phyloP scores from a whole-genome alignment of 2,797 vertebrate species.

The Anas bernieri region DNA sequence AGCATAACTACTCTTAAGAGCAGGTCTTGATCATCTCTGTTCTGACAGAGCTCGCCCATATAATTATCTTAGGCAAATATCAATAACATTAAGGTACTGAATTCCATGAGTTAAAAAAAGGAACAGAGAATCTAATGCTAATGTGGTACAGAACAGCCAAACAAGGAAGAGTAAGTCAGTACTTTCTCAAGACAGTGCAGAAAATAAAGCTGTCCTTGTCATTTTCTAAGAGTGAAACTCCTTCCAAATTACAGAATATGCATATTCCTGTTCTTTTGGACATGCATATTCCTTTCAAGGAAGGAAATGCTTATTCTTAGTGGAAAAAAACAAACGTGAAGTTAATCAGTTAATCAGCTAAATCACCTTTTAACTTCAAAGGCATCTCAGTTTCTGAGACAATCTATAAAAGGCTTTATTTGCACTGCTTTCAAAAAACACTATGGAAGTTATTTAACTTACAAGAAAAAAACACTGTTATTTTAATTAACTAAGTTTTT shows the following conservation, averaged over 20 bases:
- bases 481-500: not conserved
- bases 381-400: not conserved
- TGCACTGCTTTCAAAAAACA: not conserved
- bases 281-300: not conserved
- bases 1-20: not conserved
- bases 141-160: not conserved
- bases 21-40: not conserved
- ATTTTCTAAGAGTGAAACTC: not conserved
- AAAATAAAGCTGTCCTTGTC: not conserved
- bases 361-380: not conserved
- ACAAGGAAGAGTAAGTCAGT: not conserved
- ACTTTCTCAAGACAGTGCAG: not conserved
- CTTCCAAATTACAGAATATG: not conserved
- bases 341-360: not conserved
- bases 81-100: not conserved
- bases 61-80: not conserved
- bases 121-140: not conserved
- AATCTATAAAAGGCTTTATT: not conserved
- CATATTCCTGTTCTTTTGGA: not conserved
- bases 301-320: not conserved
- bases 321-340: not conserved
- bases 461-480: not conserved
- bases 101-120: not conserved
- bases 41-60: not conserved
- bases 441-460: not conserved